Evolutionary conservation across 2,888 invertebrate species (phyloP), one percentile per base, ranked within the genome.

Genomic region (Nezara viridula): DNA sequence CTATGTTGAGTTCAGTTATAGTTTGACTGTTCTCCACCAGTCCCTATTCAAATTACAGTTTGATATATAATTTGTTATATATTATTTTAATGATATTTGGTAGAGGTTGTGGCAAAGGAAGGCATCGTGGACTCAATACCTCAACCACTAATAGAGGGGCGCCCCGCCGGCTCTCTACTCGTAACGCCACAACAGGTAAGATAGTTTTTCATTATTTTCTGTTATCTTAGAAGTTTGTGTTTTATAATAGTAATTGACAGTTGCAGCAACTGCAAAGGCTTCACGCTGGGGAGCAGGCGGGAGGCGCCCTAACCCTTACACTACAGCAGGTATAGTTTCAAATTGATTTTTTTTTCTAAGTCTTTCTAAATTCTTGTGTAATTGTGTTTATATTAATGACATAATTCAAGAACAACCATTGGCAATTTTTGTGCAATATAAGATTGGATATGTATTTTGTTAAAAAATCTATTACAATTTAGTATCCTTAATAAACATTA

Each of bases 201-300:
- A 24, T 87, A 37, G 60, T 37, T 86, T 16, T 27, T 73, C 16
- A 89, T 32, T 52, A 21, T 50, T 47, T 49, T n/a, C 5, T 37
- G 40, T 21, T 21, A 60, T 49, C 24, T 55, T 47, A 21, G 16
- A 37, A n/a, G 16, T 89, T 77, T 77, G 27, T 60, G 37, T 7
- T 52, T n/a, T n/a, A n/a, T 49, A 40, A 49, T 37, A 24, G 16
- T 73, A 27, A n/a, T 73, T 86, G n/a, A 85, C 90, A 91, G 91
- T 91, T 91, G 90, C 91, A 92, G 90, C 91, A 91, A 90, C 90
- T 92, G 91, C 91, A 91, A 90, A 93, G 93, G 91, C 92, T 93
- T 37, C 93, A 93, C 91, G 93, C 93, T 88, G 93, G 93, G 90
- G 93, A 93, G 89, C 92, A 93, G 90, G 93, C 93, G 91, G 92